Conservation (phyloP, 2,113 vertebrate genomes). For the Corythornis vintsioides region DNA sequence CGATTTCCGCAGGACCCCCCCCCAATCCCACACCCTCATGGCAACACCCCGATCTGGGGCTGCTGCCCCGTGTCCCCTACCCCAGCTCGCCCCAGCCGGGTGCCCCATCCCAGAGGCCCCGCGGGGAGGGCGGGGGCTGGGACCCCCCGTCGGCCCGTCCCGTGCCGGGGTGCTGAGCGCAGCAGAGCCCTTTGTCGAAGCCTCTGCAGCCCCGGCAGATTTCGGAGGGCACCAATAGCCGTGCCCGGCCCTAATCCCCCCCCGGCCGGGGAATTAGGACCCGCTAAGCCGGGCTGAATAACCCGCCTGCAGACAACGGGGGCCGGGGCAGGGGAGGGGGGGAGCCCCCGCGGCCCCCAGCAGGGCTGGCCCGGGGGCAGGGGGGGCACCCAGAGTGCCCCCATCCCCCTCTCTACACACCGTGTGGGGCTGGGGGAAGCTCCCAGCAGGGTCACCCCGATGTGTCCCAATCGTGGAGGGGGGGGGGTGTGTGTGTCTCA, state of each 20-base stretch:
- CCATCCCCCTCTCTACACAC: neutral
- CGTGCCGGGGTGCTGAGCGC: constrained; percentile 52
- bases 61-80: too few species aligned
- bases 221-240: constrained; percentile 28
- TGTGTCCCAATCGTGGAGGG: neutral
- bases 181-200: constrained; percentile 50
- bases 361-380: neutral
- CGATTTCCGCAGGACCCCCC: neutral
- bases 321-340: neutral
- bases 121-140: neutral
- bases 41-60: accelerated
- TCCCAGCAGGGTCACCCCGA: neutral
- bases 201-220: constrained; percentile 57
- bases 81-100: neutral
- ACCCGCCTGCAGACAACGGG: neutral
- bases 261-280: neutral
- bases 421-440: neutral
- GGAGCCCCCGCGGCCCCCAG: neutral
- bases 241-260: constrained; percentile 39
- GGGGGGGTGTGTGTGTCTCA: neutral
- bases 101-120: neutral
- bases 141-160: neutral
- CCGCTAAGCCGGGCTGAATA: constrained; percentile 42
- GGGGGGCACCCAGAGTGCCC: neutral
- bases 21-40: accelerated